A percentile compares a stretch with the other conserved stretches of the same genome.
Conservation (phyloP, 2,797 vertebrate genomes). For the Enteromius anoplus region DNA sequence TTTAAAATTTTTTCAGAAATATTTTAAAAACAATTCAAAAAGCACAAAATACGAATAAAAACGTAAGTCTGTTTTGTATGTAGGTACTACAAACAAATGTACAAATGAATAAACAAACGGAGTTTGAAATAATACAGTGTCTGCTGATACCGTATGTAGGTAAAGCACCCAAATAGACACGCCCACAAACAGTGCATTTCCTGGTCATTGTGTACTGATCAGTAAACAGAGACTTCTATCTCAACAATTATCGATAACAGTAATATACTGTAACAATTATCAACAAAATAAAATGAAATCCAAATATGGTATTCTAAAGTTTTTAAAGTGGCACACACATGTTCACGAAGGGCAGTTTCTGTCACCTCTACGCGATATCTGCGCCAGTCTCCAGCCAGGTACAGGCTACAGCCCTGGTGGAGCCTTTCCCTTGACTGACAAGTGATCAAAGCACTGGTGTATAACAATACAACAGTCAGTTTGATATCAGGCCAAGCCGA, state of each 20-base stretch:
- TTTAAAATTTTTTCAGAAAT: too few species aligned
- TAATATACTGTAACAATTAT: not conserved
- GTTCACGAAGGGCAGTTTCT: conserved; percentile 45
- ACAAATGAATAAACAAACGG: not conserved
- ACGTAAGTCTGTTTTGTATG: not conserved
- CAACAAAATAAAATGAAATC: not conserved
- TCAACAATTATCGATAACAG: not conserved
- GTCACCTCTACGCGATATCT: conserved; percentile 33
- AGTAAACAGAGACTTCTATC: not conserved
- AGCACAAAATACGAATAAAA: not conserved
- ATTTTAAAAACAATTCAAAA: not conserved
- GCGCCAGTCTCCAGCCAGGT: conserved; percentile 13
- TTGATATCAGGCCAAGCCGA: conserved; percentile 26
- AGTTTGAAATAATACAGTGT: not conserved
- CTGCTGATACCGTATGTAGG: not conserved
- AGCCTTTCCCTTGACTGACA: conserved; percentile 38
- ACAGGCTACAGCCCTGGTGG: conserved; percentile 37
- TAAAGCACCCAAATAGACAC: not conserved
- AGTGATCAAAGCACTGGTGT: conserved; percentile 50
- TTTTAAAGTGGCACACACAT: not conserved
- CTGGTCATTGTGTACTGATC: not conserved
- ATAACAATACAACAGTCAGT: conserved; percentile 48
- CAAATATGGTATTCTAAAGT: not conserved
- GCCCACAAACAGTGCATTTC: not conserved
- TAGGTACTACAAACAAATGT: not conserved